Conservation (phyloP, 2,113 vertebrate species). For the Diphyllodes magnificus region DNA sequence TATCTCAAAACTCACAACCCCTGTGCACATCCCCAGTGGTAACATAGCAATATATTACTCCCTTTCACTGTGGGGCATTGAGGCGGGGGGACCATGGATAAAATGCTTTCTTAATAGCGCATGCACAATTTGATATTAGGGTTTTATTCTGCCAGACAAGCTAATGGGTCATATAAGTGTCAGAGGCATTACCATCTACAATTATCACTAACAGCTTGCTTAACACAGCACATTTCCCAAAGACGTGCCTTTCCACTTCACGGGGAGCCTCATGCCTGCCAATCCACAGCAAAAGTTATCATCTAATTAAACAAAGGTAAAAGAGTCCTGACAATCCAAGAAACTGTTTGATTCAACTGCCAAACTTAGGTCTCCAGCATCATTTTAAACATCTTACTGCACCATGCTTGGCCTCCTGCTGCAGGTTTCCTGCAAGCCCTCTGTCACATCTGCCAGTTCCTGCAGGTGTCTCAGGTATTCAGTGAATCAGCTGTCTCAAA, state of each 20-base stretch:
- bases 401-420: neutral
- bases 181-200: constrained; percentile 21
- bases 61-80: neutral
- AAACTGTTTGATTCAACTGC: neutral
- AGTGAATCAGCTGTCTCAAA: neutral
- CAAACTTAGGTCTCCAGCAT: neutral
- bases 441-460: neutral
- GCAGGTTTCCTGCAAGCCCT: neutral
- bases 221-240: constrained; percentile 4
- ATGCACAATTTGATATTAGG: constrained; percentile 5
- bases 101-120: constrained; percentile 30
- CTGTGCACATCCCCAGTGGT: neutral
- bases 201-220: constrained; percentile 28
- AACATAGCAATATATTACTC: neutral
- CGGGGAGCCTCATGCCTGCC: neutral
- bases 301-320: constrained; percentile 26
- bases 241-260: neutral
- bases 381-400: neutral
- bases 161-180: constrained; percentile 40
- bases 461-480: neutral
- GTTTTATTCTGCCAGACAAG: constrained; percentile 3
- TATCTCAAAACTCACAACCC: neutral
- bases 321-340: neutral
- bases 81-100: neutral
- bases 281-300: neutral